A percentile compares a stretch with the other conserved stretches of the same genome.
phyloP scores from a whole-genome alignment of 1,140 invertebrate genomes.

The Sycophaga agraensis region DNA sequence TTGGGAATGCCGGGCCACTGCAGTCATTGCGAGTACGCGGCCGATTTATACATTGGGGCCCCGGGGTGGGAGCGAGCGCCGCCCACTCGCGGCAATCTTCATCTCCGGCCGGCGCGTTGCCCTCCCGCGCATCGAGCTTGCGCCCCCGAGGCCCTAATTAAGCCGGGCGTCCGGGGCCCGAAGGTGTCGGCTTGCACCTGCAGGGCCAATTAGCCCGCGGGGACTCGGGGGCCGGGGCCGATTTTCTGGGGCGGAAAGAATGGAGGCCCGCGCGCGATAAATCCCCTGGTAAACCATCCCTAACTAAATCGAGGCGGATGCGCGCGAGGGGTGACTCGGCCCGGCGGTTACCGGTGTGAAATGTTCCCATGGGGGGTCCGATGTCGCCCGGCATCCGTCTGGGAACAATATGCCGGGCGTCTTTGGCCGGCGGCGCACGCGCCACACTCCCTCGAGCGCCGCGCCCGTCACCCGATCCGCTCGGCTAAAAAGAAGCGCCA shows the following conservation, averaged over 20 bases:
- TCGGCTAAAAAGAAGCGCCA: too few relatives aligned
- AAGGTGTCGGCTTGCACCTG: too few relatives aligned
- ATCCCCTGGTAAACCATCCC: slow-evolving; percentile 54
- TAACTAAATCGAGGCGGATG: slow-evolving; percentile 54
- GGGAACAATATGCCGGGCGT: slow-evolving; percentile 22
- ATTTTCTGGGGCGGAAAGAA: too few relatives aligned
- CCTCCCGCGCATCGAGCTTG: too few relatives aligned
- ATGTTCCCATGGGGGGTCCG: slow-evolving; percentile 58
- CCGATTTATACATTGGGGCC: slow-evolving; percentile 11
- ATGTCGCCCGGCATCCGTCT: slow-evolving; percentile 8
- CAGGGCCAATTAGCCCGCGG: too few relatives aligned
- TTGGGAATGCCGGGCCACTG: too few relatives aligned
- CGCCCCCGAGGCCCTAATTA: too few relatives aligned
- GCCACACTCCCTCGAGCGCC: too few relatives aligned
- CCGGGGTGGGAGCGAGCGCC: neutral
- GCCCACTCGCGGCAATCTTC: neutral
- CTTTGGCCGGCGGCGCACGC: too few relatives aligned
- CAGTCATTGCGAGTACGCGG: too few relatives aligned
- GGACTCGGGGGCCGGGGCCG: too few relatives aligned
- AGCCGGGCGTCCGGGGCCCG: too few relatives aligned
- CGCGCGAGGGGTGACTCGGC: slow-evolving; percentile 33
- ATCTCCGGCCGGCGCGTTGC: neutral
- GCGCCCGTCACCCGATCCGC: neutral
- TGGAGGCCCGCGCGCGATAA: slow-evolving; percentile 42
- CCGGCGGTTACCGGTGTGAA: slow-evolving; percentile 58